Percentiles rank a stretch among this genome's conserved stretches.
Conservation (phyloP, 2,113 vertebrate genomes). For the Tragelaphus imberbis region DNA sequence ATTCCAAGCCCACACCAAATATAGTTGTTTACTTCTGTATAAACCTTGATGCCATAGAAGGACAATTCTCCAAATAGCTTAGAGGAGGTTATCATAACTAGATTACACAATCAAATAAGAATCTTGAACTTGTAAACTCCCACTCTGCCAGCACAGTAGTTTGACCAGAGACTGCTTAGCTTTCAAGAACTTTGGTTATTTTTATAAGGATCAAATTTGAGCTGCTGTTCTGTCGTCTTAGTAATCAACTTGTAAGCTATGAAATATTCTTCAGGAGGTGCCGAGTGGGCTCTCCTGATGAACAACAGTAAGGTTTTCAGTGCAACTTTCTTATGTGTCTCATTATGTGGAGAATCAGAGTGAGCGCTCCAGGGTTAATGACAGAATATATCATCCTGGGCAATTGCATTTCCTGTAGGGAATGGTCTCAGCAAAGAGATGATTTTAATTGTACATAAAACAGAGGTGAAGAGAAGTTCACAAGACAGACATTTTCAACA, state of each 20-base stretch:
- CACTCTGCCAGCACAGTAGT: neutral
- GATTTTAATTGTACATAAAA: constrained; percentile 37
- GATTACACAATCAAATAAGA: neutral
- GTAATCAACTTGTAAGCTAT: neutral
- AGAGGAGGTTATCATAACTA: neutral
- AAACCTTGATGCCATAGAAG: neutral
- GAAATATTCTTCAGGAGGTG: neutral
- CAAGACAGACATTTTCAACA: neutral
- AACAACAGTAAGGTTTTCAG: neutral
- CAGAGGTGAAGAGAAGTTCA: constrained; percentile 23
- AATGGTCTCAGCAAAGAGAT: neutral
- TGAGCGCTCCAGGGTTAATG: neutral
- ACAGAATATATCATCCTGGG: neutral
- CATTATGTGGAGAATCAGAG: neutral
- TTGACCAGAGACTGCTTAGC: neutral
- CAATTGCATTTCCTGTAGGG: neutral
- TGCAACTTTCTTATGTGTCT: neutral
- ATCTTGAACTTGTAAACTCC: neutral
- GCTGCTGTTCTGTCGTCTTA: neutral
- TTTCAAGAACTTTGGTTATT: neutral
- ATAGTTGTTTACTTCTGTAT: neutral
- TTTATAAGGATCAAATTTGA: neutral
- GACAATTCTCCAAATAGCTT: neutral
- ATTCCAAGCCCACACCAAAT: neutral
- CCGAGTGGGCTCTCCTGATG: neutral